phyloP scores from a whole-genome alignment of 2,888 invertebrate species.

The Eutolmus rufibarbis region DNA sequence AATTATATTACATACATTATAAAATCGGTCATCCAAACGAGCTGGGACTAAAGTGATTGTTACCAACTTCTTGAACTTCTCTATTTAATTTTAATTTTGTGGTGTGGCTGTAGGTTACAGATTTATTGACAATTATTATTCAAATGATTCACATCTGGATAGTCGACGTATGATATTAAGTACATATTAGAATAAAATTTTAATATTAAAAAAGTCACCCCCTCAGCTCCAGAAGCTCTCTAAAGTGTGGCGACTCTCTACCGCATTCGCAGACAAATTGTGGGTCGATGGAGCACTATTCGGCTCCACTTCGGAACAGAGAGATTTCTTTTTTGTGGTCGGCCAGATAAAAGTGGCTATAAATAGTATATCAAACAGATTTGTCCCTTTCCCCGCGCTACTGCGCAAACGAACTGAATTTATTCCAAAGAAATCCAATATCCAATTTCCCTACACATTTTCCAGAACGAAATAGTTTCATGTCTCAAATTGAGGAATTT shows the following conservation, averaged over 20 bases:
- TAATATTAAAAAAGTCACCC: neutral
- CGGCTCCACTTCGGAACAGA: neutral
- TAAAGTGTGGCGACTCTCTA: neutral
- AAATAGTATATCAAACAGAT: neutral
- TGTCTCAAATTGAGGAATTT: neutral
- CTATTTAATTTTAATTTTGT: neutral
- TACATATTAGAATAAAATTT: too few relatives aligned
- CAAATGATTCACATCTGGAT: neutral
- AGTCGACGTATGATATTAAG: too few relatives aligned
- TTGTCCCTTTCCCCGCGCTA: neutral
- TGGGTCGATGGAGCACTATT: neutral
- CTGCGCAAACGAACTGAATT: neutral
- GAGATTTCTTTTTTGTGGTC: neutral
- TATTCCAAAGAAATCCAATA: neutral
- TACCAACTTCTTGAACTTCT: too few relatives aligned
- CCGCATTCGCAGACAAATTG: neutral
- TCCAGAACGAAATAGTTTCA: neutral
- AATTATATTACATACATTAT: too few relatives aligned
- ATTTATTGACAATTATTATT: neutral
- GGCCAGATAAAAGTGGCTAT: neutral
- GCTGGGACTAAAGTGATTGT: too few relatives aligned
- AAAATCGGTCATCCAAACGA: too few relatives aligned
- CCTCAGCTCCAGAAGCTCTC: neutral
- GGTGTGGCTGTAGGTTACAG: neutral
- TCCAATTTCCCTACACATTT: neutral